These are phyloP conservation scores for Eucera pruinosa DNA, from an alignment of 2,888 invertebrate species.

Conservation along the genomic window DNA sequence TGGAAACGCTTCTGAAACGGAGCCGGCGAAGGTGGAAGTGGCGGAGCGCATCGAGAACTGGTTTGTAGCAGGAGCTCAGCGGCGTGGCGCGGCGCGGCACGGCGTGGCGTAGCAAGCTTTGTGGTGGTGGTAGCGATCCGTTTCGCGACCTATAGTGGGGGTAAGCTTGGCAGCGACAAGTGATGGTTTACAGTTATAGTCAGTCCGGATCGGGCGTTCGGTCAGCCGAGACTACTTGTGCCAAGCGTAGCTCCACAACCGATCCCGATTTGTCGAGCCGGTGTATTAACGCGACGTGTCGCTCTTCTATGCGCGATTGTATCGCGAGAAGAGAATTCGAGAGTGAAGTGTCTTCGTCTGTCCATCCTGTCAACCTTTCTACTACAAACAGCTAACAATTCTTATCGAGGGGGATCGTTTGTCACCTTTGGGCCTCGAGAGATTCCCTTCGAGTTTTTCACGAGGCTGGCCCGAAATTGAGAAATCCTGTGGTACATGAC, in stretches of 20 bases:
- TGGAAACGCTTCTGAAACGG: constrained; percentile 60
- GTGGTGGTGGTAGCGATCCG: constrained; percentile 48
- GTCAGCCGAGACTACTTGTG: constrained; percentile 79
- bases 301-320: constrained; percentile 24
- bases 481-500: constrained; percentile 32
- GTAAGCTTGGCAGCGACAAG: constrained; percentile 81
- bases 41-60: constrained; percentile 63
- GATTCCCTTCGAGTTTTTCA: background rate
- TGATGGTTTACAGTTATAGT: constrained; percentile 85
- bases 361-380: background rate
- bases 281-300: constrained; percentile 48
- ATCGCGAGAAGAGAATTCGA: constrained; percentile 13
- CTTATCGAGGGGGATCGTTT: background rate
- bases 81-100: constrained; percentile 30
- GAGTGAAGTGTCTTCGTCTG: constrained; percentile 51
- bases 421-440: background rate
- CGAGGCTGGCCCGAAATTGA: background rate
- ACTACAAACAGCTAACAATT: background rate
- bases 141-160: constrained; percentile 55
- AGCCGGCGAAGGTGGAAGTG: constrained; percentile 62
- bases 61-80: constrained; percentile 58
- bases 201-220: constrained; percentile 84
- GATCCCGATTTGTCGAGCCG: constrained; percentile 60
- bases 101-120: constrained; percentile 12
- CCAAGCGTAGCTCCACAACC: constrained; percentile 42